These are phyloP conservation scores for Microctonus brassicae DNA, from an alignment of 2,888 invertebrate genomes.

Conservation along the genomic window DNA sequence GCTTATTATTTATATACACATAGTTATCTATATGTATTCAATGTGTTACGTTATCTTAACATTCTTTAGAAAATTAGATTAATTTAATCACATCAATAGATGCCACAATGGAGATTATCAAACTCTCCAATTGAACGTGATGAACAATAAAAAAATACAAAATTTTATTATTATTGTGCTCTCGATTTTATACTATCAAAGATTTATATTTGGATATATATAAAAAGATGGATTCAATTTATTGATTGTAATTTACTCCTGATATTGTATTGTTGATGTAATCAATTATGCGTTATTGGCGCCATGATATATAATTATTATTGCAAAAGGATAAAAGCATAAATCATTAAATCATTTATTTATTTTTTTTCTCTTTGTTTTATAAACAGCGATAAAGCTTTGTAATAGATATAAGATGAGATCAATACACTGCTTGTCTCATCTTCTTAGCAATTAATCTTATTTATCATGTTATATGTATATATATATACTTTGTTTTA, in stretches of 20 bases:
- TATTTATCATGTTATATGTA: background rate
- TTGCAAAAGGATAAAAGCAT: background rate
- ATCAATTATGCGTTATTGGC: background rate
- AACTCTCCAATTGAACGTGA: background rate
- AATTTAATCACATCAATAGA: background rate
- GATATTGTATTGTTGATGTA: background rate
- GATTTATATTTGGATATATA: background rate
- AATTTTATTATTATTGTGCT: background rate
- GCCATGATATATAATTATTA: background rate
- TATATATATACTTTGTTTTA: background rate
- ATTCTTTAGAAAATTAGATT: background rate
- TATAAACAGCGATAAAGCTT: background rate
- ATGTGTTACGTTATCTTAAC: background rate
- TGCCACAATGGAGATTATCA: background rate
- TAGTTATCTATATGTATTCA: background rate
- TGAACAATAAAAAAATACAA: background rate
- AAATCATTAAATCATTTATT: background rate
- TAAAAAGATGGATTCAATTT: background rate
- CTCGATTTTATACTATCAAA: background rate
- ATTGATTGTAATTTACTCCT: background rate
- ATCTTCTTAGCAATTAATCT: background rate
- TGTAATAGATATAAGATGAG: background rate
- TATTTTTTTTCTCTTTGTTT: background rate
- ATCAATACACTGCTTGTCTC: background rate
- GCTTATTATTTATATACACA: background rate